Evolutionary conservation across 2,113 vertebrate species (phyloP).

Genomic region (Scytalopus superciliaris): DNA sequence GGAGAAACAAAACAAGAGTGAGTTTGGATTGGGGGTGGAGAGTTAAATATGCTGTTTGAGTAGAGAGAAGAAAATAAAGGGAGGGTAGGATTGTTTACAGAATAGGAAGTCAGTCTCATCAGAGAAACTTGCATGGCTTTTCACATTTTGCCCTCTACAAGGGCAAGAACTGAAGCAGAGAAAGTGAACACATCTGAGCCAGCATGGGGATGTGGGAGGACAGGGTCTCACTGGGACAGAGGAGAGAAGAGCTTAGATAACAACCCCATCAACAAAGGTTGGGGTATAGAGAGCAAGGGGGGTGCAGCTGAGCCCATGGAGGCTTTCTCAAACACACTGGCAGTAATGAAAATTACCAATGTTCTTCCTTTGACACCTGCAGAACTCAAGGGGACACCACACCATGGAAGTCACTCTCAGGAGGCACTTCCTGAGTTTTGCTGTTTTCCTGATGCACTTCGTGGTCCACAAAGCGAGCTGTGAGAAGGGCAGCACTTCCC

Average conservation of each 20-base stretch:
- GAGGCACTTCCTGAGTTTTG: constrained; percentile 53
- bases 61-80: background rate
- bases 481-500: constrained; percentile 73
- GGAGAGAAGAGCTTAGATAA: background rate
- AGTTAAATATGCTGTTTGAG: background rate
- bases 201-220: background rate
- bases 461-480: constrained; percentile 54
- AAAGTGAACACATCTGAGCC: background rate
- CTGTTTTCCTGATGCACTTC: constrained; percentile 67
- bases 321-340: background rate
- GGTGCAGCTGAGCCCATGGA: background rate
- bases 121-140: background rate
- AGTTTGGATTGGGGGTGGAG: background rate
- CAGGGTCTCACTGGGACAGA: background rate
- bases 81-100: background rate
- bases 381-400: constrained; percentile 38
- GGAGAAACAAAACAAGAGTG: background rate
- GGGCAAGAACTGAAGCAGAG: background rate
- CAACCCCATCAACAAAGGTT: background rate
- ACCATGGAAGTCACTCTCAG: constrained; percentile 65
- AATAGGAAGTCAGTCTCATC: background rate
- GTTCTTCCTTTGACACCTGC: background rate
- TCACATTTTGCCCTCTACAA: background rate
- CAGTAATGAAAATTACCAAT: background rate
- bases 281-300: background rate